These are phyloP conservation scores for Brachyistius frenatus DNA, from an alignment of 2,113 vertebrate species.

Conservation along the genomic window DNA sequence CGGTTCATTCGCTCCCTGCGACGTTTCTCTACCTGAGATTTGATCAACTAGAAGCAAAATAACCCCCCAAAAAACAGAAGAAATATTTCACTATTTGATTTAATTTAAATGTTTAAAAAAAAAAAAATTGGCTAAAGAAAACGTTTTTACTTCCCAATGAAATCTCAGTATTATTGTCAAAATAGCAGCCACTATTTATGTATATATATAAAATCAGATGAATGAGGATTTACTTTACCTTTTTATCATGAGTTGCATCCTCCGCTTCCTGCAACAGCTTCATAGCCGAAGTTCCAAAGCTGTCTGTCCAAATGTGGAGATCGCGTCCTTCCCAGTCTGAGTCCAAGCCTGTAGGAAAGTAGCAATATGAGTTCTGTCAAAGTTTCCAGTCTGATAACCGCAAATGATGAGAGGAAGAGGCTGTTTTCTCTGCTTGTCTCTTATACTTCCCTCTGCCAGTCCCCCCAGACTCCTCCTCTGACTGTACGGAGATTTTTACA, in stretches of 20 bases:
- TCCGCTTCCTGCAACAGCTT: constrained; percentile 45
- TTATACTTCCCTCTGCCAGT: no score
- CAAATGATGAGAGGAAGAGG: no score
- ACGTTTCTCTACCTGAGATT: constrained; percentile 88
- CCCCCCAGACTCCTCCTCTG: constrained; percentile 32
- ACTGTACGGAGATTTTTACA: neutral
- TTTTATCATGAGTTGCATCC: constrained; percentile 61
- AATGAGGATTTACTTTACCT: constrained; percentile 54
- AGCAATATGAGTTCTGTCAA: neutral
- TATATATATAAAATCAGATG: neutral
- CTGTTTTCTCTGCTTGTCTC: no score
- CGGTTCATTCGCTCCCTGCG: constrained; percentile 88
- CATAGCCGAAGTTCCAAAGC: constrained; percentile 35
- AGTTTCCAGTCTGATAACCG: no score
- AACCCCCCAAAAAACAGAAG: neutral
- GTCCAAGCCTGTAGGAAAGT: constrained; percentile 72
- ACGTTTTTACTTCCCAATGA: no score
- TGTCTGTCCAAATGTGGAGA: no score
- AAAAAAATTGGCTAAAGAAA: no score
- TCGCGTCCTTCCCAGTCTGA: neutral
- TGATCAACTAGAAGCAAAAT: constrained; percentile 79
- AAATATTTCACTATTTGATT: no score
- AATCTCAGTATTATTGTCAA: no score
- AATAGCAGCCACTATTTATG: no score
- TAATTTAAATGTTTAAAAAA: neutral